A percentile compares a stretch with the other conserved stretches of the same genome.
phyloP scores from a whole-genome alignment of 2,113 vertebrate species.

The Neogobius melanostomus region DNA sequence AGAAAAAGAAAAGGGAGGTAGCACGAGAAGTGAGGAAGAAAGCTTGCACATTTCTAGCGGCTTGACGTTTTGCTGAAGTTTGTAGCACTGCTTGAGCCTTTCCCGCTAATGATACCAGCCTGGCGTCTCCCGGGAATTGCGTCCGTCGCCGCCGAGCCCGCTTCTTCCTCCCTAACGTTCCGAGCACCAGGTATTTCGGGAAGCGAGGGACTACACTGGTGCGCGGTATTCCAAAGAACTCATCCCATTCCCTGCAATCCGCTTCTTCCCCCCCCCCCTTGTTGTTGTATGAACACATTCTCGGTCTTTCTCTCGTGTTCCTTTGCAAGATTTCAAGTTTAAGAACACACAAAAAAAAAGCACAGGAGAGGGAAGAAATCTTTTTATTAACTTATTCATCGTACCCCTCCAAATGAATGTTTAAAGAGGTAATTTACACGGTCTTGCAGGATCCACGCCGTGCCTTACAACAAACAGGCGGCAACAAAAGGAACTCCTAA shows the following conservation, averaged over 20 bases:
- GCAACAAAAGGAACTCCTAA: constrained; percentile 81
- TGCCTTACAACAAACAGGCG: constrained; percentile 76
- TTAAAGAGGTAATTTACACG: constrained; percentile 82
- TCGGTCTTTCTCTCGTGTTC: constrained; percentile 62
- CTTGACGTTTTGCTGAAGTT: constrained; percentile 86
- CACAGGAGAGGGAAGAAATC: constrained; percentile 58
- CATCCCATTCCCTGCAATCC: constrained; percentile 55
- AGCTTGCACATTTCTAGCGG: constrained; percentile 74
- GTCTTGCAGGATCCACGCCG: constrained; percentile 76
- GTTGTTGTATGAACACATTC: constrained; percentile 78
- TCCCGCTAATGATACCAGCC: constrained; percentile 82
- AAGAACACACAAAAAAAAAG: constrained; percentile 47
- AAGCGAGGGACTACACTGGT: constrained; percentile 70
- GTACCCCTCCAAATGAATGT: constrained; percentile 74
- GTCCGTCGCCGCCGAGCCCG: constrained; percentile 68
- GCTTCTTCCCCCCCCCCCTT: constrained; percentile 64
- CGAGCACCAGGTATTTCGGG: constrained; percentile 80
- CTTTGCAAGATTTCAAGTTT: constrained; percentile 67
- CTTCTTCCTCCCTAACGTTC: constrained; percentile 66
- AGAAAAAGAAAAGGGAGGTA: constrained; percentile 51
- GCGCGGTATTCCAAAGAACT: constrained; percentile 76
- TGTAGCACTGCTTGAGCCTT: constrained; percentile 80
- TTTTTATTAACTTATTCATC: constrained; percentile 84
- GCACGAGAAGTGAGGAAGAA: constrained; percentile 53
- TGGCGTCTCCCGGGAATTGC: constrained; percentile 79